These are phyloP conservation scores for Cephus sareptanus DNA, from an alignment of 2,888 invertebrate genomes.

Conservation along the genomic window DNA sequence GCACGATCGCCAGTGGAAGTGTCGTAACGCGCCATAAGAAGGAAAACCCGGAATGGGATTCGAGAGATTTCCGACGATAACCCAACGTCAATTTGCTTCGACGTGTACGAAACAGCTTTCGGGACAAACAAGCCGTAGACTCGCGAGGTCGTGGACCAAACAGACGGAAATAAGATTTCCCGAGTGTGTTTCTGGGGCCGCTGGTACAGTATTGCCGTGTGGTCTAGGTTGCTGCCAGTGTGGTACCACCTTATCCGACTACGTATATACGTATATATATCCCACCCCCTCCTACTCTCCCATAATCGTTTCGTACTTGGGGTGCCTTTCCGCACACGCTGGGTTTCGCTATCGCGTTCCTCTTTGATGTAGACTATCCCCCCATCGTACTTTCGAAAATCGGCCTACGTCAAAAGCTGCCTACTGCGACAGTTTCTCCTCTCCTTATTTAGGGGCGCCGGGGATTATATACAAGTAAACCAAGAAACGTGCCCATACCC, in stretches of 20 bases:
- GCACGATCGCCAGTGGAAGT: background rate
- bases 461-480: background rate
- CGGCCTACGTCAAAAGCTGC: background rate
- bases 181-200: conserved; percentile 1
- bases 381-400: background rate
- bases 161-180: conserved; percentile 2
- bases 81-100: conserved; percentile 7
- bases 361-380: background rate
- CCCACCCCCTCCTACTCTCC: background rate
- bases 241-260: background rate
- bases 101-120: conserved; percentile 5
- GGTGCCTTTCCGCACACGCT: background rate
- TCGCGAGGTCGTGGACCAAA: background rate
- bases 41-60: background rate
- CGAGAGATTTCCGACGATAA: conserved; percentile 5
- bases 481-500: background rate
- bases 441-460: background rate
- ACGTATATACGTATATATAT: background rate
- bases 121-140: conserved; percentile 6
- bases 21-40: conserved; percentile 5
- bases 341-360: background rate
- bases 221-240: background rate
- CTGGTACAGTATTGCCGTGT: background rate
- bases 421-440: background rate
- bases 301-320: background rate